Conservation (phyloP, 2,888 invertebrate species). For the Oligia latruncula region DNA sequence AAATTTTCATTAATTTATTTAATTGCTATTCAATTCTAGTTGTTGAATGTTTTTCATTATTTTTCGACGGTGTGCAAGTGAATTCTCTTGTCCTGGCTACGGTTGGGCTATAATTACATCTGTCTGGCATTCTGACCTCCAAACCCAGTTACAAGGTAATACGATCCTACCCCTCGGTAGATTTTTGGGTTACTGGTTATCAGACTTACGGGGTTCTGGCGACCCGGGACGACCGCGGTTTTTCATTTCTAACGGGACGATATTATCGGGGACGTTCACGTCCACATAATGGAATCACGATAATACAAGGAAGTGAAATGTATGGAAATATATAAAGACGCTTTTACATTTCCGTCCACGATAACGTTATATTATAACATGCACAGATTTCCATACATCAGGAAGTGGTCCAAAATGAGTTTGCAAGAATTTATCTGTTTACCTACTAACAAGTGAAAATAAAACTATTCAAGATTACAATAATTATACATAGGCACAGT, state of each 20-base stretch:
- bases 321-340: no score
- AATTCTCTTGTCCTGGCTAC: not conserved
- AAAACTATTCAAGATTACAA: slow-evolving; percentile 7
- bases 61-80: not conserved
- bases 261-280: no score
- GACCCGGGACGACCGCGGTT: not conserved
- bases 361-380: no score
- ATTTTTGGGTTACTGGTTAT: not conserved
- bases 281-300: no score
- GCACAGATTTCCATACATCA: not conserved
- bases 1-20: not conserved
- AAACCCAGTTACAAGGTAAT: not conserved
- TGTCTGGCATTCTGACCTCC: not conserved
- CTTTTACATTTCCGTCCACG: no score
- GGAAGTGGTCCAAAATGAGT: not conserved
- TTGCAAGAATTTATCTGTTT: not conserved
- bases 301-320: no score
- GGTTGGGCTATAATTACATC: not conserved
- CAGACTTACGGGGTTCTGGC: not conserved
- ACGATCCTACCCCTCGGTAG: not conserved
- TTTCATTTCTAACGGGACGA: no score
- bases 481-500: slow-evolving; percentile 3
- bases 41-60: not conserved
- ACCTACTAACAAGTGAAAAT: not conserved
- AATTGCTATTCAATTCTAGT: slow-evolving; percentile 8